phyloP scores from a whole-genome alignment of 2,113 vertebrate species.

The Limanda limanda region DNA sequence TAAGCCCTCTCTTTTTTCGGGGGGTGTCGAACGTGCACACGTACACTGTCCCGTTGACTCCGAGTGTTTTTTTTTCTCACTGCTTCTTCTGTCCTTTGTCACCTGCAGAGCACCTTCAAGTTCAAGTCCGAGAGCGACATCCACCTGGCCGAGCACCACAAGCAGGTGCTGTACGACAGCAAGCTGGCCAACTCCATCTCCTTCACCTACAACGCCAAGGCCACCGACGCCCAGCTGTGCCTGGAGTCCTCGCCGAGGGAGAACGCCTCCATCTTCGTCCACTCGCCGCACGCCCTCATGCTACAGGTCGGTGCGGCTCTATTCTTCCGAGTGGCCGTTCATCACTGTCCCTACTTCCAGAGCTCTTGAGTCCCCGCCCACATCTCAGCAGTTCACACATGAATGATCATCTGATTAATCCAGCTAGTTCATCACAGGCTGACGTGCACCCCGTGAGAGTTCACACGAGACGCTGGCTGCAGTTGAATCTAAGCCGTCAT shows the following conservation, averaged over 20 bases:
- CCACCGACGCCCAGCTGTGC: slow-evolving; percentile 97
- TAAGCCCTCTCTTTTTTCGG: slow-evolving; percentile 60
- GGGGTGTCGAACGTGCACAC: slow-evolving; percentile 41
- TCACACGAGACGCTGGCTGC: neutral
- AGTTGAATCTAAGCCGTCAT: neutral
- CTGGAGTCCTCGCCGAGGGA: slow-evolving; percentile 98
- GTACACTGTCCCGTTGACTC: slow-evolving; percentile 7
- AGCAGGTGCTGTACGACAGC: slow-evolving; percentile 97
- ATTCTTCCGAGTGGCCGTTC: neutral
- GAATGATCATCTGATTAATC: slow-evolving; percentile 29
- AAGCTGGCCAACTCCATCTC: slow-evolving; percentile 97
- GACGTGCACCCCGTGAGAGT: slow-evolving; percentile 6
- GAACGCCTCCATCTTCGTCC: slow-evolving; percentile 98
- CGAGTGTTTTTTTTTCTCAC: neutral
- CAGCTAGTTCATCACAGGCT: slow-evolving; percentile 14
- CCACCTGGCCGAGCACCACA: slow-evolving; percentile 98
- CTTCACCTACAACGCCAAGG: slow-evolving; percentile 98
- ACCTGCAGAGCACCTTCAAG: slow-evolving; percentile 96
- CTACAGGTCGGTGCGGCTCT: slow-evolving; percentile 89
- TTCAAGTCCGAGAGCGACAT: slow-evolving; percentile 99
- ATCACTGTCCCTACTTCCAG: neutral
- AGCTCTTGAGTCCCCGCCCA: slow-evolving; percentile 2
- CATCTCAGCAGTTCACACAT: slow-evolving; percentile 5
- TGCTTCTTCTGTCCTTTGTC: slow-evolving; percentile 39
- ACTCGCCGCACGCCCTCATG: slow-evolving; percentile 98